Evolutionary conservation across 2,113 vertebrate genomes (phyloP).

Genomic region (Pelmatolapia mariae): DNA sequence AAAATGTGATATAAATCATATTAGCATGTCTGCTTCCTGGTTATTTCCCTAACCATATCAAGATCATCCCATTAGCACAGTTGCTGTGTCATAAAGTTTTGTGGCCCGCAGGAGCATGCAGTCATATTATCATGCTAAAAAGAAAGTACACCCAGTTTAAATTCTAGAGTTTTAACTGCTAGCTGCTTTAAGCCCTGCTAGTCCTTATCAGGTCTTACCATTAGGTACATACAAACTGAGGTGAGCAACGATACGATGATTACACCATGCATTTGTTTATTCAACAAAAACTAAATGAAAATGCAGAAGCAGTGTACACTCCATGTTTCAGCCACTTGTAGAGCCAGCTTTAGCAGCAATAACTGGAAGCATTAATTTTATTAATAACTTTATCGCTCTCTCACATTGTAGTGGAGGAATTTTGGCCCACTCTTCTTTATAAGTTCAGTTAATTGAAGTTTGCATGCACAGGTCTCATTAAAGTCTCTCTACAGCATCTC

Average conservation of each 20-base stretch:
- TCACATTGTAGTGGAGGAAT: neutral
- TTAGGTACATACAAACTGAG: neutral
- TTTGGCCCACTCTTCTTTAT: neutral
- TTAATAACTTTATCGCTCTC: neutral
- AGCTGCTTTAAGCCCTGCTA: neutral
- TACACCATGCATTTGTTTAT: neutral
- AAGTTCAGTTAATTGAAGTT: neutral
- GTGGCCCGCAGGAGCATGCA: neutral
- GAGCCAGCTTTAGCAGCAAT: neutral
- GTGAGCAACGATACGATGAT: neutral
- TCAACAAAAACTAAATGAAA: neutral
- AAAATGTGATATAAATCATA: neutral
- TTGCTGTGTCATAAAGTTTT: neutral
- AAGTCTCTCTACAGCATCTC: neutral
- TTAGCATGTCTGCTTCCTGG: neutral
- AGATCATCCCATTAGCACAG: neutral
- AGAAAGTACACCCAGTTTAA: neutral
- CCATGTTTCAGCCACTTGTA: neutral
- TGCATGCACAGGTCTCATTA: neutral
- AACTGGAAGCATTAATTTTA: neutral
- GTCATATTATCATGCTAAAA: neutral
- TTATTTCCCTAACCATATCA: neutral
- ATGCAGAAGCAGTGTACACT: neutral
- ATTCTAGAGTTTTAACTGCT: neutral
- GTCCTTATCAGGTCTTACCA: neutral